A percentile compares a stretch with the other conserved stretches of the same genome.
phyloP scores from a whole-genome alignment of 1,140 invertebrate species.

The Hydropsyche tenuis region DNA sequence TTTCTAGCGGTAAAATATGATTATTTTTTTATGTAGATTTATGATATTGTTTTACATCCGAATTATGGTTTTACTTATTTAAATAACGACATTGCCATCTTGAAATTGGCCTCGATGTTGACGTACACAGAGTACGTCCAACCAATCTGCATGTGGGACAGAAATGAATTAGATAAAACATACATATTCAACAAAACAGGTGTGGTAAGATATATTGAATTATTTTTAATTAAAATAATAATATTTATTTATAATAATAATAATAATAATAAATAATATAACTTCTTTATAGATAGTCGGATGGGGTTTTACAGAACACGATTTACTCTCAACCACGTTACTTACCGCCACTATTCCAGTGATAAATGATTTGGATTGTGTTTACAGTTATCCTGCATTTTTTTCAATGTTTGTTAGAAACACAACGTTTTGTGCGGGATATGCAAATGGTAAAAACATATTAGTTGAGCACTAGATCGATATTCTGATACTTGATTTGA shows the following conservation, averaged over 20 bases:
- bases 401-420: conserved; percentile 52
- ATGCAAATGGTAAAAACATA: conserved; percentile 55
- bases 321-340: conserved; percentile 51
- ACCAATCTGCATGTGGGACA: conserved; percentile 60
- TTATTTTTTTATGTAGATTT: conserved; percentile 54
- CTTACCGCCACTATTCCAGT: conserved; percentile 53
- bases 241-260: too few relatives aligned
- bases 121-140: conserved; percentile 57
- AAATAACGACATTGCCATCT: conserved; percentile 57
- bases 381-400: conserved; percentile 54
- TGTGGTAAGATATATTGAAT: conserved; percentile 30
- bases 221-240: not conserved
- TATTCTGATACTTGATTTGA: too few relatives aligned
- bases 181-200: conserved; percentile 30
- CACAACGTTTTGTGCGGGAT: conserved; percentile 55
- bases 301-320: conserved; percentile 55
- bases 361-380: conserved; percentile 52
- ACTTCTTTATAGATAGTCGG: conserved; percentile 53
- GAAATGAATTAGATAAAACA: conserved; percentile 53
- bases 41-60: conserved; percentile 57
- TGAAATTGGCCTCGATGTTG: conserved; percentile 55
- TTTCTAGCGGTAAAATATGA: not conserved
- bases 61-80: conserved; percentile 51
- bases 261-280: not conserved
- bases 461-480: too few relatives aligned